A percentile compares a stretch with the other conserved stretches of the same genome.
Evolutionary conservation across 2,113 vertebrate genomes (phyloP).

Genomic region (Sturnus vulgaris): DNA sequence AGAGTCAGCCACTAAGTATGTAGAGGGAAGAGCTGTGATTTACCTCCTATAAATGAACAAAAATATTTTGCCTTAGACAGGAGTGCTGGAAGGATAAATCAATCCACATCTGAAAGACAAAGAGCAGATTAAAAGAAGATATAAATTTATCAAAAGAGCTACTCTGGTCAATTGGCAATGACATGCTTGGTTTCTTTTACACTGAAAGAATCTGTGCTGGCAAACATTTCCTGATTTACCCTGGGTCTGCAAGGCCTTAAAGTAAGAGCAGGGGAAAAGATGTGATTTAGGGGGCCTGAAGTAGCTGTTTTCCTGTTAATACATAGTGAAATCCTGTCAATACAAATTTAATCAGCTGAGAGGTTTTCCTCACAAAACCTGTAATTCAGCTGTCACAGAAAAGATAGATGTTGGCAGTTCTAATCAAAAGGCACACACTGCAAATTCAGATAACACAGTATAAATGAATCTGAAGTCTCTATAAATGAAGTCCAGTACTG

Average conservation of each 20-base stretch:
- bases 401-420: not conserved
- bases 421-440: not conserved
- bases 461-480: not conserved
- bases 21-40: not conserved
- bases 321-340: not conserved
- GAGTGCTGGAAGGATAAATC: not conserved
- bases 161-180: not conserved
- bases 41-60: not conserved
- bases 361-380: not conserved
- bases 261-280: not conserved
- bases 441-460: not conserved
- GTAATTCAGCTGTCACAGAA: not conserved
- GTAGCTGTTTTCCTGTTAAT: not conserved
- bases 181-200: not conserved
- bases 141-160: not conserved
- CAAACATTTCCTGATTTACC: not conserved
- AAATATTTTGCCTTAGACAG: not conserved
- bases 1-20: not conserved
- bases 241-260: not conserved
- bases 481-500: not conserved
- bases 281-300: not conserved
- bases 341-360: not conserved
- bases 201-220: not conserved
- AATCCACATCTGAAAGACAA: not conserved
- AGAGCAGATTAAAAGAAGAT: not conserved